phyloP scores from a whole-genome alignment of 1,140 invertebrate species.

The Diachasma alloeum region DNA sequence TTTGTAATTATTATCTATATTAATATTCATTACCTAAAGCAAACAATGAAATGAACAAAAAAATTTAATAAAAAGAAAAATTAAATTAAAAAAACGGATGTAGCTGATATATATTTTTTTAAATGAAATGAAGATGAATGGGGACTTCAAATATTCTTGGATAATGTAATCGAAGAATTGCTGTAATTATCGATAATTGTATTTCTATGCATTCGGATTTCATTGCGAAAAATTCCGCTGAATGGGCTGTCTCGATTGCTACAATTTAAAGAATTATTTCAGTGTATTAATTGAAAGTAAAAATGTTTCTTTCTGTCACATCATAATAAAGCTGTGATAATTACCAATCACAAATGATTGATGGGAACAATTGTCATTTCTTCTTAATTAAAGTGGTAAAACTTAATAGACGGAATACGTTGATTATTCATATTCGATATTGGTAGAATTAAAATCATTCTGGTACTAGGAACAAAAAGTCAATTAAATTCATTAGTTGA shows the following conservation, averaged over 20 bases:
- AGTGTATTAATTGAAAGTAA: no score
- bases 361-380: no score
- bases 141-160: not conserved
- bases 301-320: no score
- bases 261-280: not conserved
- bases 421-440: no score
- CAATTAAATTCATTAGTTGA: no score
- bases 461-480: no score
- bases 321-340: no score
- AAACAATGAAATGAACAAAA: constrained; percentile 28
- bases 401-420: no score
- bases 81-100: constrained; percentile 38
- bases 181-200: not conserved
- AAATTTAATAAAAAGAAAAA: constrained; percentile 28
- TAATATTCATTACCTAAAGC: constrained; percentile 49
- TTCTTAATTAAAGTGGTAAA: no score
- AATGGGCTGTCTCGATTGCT: not conserved
- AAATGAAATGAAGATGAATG: not conserved
- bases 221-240: not conserved
- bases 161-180: not conserved
- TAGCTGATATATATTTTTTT: constrained; percentile 3
- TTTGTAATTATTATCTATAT: constrained; percentile 57
- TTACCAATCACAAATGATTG: no score
- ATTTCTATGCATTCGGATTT: no score
- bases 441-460: no score